phyloP scores from a whole-genome alignment of 2,113 vertebrate genomes.

The Paradisaea rubra region DNA sequence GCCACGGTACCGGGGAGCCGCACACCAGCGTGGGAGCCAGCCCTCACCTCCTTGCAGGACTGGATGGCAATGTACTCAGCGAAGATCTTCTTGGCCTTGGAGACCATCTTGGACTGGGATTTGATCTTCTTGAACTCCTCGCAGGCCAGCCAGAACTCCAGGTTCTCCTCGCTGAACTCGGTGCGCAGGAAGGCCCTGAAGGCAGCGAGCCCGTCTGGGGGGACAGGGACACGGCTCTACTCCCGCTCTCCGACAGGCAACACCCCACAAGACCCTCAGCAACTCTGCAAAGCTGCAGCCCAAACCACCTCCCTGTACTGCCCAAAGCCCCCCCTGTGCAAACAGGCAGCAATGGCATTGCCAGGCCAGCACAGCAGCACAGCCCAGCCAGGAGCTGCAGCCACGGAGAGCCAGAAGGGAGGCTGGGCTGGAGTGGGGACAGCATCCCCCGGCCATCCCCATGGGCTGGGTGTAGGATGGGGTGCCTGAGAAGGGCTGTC shows the following conservation, averaged over 20 bases:
- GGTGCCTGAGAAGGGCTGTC: background rate
- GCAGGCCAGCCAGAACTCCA: constrained; percentile 97
- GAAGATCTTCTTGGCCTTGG: constrained; percentile 96
- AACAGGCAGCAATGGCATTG: accelerated
- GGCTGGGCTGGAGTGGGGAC: background rate
- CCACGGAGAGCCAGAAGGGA: accelerated
- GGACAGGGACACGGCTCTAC: background rate
- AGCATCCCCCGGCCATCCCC: accelerated
- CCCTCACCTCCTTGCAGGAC: constrained; percentile 95
- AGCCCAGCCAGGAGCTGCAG: background rate
- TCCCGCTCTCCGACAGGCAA: background rate
- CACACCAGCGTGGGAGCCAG: accelerated
- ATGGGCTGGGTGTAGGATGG: accelerated
- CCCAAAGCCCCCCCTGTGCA: accelerated
- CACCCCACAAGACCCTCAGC: background rate
- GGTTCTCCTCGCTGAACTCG: constrained; percentile 97
- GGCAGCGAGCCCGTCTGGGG: constrained; percentile 89
- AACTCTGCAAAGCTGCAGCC: background rate
- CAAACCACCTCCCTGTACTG: background rate
- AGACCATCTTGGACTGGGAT: constrained; percentile 94
- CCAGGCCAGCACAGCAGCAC: background rate
- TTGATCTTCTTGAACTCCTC: constrained; percentile 98
- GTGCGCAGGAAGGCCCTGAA: constrained; percentile 96
- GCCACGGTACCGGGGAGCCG: accelerated
- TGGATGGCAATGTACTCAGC: constrained; percentile 95